A percentile compares a stretch with the other conserved stretches of the same genome.
Conservation (phyloP, 2,113 vertebrate species). For the Gorsachius goisagi region DNA sequence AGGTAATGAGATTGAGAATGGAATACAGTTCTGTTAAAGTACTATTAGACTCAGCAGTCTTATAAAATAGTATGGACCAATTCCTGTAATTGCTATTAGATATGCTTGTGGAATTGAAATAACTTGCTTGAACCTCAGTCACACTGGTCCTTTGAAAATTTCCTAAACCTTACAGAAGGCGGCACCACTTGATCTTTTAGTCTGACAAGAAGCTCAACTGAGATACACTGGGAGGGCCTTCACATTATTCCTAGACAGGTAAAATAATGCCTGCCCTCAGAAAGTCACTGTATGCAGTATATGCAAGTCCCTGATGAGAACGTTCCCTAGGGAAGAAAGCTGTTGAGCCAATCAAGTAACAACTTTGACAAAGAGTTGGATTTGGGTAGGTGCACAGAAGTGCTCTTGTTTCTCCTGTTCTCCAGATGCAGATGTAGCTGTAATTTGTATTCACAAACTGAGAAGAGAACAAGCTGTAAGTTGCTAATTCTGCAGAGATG, state of each 20-base stretch:
- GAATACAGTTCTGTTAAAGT: neutral
- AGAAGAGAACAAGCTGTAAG: neutral
- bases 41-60: neutral
- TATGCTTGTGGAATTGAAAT: neutral
- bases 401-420: neutral
- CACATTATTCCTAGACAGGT: neutral
- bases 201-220: neutral
- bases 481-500: neutral
- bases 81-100: neutral
- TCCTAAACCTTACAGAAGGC: neutral
- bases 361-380: fast-evolving
- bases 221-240: neutral
- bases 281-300: neutral
- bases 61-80: neutral
- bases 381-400: neutral
- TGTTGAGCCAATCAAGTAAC: neutral
- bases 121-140: neutral
- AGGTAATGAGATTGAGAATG: neutral
- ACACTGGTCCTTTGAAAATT: neutral
- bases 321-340: neutral
- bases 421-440: neutral
- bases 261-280: neutral
- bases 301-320: neutral
- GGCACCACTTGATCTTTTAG: neutral
- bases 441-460: neutral